phyloP scores from a whole-genome alignment of 2,888 invertebrate genomes.

The Melanotus villosus region DNA sequence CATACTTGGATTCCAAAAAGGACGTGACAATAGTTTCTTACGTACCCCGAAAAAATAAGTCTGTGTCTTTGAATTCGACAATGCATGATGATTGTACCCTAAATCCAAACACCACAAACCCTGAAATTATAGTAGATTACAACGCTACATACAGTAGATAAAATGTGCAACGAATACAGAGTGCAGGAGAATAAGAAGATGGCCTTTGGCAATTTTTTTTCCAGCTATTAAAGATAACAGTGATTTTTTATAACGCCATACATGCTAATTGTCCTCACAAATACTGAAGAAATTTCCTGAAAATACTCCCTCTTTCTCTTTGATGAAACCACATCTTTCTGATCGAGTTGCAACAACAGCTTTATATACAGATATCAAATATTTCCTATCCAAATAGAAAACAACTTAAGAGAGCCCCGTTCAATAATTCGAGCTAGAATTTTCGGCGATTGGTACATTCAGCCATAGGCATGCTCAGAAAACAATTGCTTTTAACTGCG shows the following conservation, averaged over 20 bases:
- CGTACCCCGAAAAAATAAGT: conserved; percentile 50
- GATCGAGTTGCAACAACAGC: no score
- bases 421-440: no score
- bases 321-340: conserved; percentile 2
- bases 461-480: no score
- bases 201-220: no score
- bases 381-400: no score
- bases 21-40: conserved; percentile 54
- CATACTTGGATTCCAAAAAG: conserved; percentile 55
- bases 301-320: background rate
- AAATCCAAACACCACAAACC: conserved; percentile 49
- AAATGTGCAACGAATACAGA: conserved; percentile 54
- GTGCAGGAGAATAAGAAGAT: conserved; percentile 50
- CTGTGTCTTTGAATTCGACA: conserved; percentile 44
- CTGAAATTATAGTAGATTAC: conserved; percentile 26
- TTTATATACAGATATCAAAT: no score
- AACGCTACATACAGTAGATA: conserved; percentile 49
- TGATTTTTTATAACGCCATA: conserved; percentile 6
- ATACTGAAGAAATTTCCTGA: conserved; percentile 1
- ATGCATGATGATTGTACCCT: conserved; percentile 42
- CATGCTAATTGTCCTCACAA: background rate
- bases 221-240: no score
- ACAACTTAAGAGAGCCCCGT: no score
- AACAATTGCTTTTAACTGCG: no score
- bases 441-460: no score